Evolutionary conservation across 1,140 invertebrate species (phyloP).

Genomic region (Aphelinus atriplicis): DNA sequence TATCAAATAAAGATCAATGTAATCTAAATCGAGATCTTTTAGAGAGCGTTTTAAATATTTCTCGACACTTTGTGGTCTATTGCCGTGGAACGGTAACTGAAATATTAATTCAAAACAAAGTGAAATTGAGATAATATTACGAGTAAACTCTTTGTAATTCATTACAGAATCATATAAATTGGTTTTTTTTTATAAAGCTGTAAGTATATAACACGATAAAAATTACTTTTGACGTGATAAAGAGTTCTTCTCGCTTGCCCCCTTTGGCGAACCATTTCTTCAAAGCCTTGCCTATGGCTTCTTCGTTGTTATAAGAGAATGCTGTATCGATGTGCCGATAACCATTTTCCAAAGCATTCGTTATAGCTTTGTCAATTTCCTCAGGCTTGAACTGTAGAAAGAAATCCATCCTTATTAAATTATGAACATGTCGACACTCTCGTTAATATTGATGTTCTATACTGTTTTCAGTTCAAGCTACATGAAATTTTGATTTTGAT

Average conservation of each 20-base stretch:
- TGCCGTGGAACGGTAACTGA: conserved; percentile 62
- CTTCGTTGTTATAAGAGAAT: conserved; percentile 28
- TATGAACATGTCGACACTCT: too few species aligned
- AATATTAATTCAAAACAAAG: background rate
- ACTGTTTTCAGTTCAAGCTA: too few species aligned
- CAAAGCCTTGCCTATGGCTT: conserved; percentile 24
- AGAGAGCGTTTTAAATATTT: conserved; percentile 71
- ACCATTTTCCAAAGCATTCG: conserved; percentile 18
- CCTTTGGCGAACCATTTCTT: conserved; percentile 31
- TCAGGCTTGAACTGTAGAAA: conserved; percentile 9
- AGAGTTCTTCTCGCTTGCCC: conserved; percentile 29
- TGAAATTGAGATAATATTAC: too few species aligned
- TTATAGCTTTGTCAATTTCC: conserved; percentile 13
- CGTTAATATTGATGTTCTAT: too few species aligned
- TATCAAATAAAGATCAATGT: conserved; percentile 77
- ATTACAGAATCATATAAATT: too few species aligned
- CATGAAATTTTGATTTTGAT: too few species aligned
- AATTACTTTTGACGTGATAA: conserved; percentile 35
- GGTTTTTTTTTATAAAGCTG: too few species aligned
- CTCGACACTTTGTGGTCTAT: conserved; percentile 67
- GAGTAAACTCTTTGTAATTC: too few species aligned
- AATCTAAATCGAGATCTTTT: conserved; percentile 70
- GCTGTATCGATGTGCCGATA: conserved; percentile 38
- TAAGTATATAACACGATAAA: too few species aligned
- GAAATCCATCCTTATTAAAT: too few species aligned